Percentiles rank a stretch among this genome's conserved stretches.
These are phyloP conservation scores for Monochamus alternatus DNA, from an alignment of 2,888 invertebrate species.

Conservation along the genomic window DNA sequence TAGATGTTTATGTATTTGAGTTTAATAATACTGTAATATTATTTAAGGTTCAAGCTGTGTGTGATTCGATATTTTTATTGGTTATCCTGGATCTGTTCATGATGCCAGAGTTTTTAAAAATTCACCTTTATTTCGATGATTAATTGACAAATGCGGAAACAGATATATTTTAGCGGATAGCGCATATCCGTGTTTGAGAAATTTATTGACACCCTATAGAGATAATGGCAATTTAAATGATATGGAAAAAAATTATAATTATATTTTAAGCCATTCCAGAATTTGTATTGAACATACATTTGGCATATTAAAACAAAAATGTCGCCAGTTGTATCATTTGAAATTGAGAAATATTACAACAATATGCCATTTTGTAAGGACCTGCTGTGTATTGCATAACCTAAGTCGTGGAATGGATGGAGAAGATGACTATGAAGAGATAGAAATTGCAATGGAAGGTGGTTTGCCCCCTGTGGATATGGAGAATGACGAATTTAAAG, in stretches of 20 bases:
- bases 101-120: conserved; percentile 4
- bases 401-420: background rate
- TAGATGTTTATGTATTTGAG: background rate
- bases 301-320: conserved; percentile 5
- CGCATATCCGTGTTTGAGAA: conserved; percentile 27
- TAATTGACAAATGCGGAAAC: conserved; percentile 16
- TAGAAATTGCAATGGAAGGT: too few species aligned
- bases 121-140: conserved; percentile 2
- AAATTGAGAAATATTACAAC: background rate
- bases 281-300: conserved; percentile 3
- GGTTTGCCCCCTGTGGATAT: background rate
- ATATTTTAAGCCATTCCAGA: background rate
- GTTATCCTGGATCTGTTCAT: conserved; percentile 13
- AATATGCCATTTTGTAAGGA: conserved; percentile 9
- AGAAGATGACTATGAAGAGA: background rate
- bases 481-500: background rate
- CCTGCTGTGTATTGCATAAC: conserved; percentile 4
- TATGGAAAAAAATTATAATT: background rate
- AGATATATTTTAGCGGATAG: conserved; percentile 25
- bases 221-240: conserved; percentile 11
- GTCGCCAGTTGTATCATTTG: background rate
- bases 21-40: background rate
- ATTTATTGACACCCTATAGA: conserved; percentile 31
- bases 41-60: conserved; percentile 40
- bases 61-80: conserved; percentile 37